Evolutionary conservation across 2,113 vertebrate genomes (phyloP).

Genomic region (Cyphomyrus plagiostoma): DNA sequence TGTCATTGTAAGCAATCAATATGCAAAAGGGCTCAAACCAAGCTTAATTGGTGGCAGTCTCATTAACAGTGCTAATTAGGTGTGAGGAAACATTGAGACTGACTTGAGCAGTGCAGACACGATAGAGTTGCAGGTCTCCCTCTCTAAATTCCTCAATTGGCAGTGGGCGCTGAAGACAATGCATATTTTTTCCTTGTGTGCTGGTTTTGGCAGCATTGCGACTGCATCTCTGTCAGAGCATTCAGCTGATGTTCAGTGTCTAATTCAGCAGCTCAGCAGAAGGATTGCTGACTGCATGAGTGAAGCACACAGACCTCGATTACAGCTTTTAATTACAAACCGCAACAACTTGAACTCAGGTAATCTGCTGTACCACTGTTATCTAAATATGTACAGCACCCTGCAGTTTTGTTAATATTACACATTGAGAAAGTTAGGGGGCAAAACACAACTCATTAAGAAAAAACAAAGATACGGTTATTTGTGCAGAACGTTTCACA

Average conservation of each 20-base stretch:
- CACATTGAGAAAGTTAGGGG: not conserved
- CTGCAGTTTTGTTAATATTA: not conserved
- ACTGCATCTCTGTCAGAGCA: not conserved
- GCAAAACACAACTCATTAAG: not conserved
- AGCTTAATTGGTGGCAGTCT: not conserved
- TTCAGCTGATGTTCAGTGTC: not conserved
- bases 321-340: not conserved
- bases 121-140: not conserved
- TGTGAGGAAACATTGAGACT: not conserved
- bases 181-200: not conserved
- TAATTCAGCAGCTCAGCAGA: not conserved
- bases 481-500: too few species aligned
- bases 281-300: not conserved
- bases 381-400: not conserved
- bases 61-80: not conserved
- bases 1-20: not conserved
- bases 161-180: not conserved
- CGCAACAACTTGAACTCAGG: not conserved
- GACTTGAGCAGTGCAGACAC: not conserved
- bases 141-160: not conserved
- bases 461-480: not conserved
- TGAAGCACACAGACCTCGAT: not conserved
- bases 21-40: not conserved
- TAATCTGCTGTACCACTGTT: not conserved
- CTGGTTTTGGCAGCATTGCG: not conserved